Base-by-base conservation (phyloP, 2,113 vertebrate species). In the Marcusenius ussheri region DNA sequence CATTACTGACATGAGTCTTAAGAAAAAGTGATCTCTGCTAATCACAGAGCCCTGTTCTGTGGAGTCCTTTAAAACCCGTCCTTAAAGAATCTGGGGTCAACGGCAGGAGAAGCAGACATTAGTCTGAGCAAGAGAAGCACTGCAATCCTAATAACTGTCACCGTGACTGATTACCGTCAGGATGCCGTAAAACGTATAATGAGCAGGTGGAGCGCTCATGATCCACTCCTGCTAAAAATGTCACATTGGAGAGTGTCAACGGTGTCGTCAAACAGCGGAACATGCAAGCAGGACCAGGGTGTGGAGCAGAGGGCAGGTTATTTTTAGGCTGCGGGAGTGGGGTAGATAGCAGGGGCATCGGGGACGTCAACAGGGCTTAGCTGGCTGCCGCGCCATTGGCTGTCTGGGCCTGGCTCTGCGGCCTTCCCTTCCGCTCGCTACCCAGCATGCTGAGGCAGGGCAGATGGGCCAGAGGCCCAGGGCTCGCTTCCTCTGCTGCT, bases 251-350 rank as follows among this genome's bases (percentile, higher is more conserved):
- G 53, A 1, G 11, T 31, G 13, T 27, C 51, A 85, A 49, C 17
- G 39, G 50, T 47, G 53, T 56, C 8, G 31, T 89, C 51, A 62
- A 2, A 9, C 21, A 0, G 80, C 27, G n/a, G 39, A 56, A 47
- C 45, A 24, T 49, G 53, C 47, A 53, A 84, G 83, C 19, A 10
- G 45, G 80, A 62, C 35, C 6, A 13, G 50, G 50, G 39, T 45
- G 77, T 8, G 62, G 83, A n/a, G 47, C 27, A 13, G 47, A 89
- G 46, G 70, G 70, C 19, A 24, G 51, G 51, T 42, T 89, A 89
- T 89, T 89, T 89, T 85, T 89, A 89, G 77, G 50, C 51, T 58
- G 11, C 2, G 17, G 42, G 5, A 89, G 77, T 56, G 39, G 19
- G 39, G 50, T 13, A 53, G 88, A 74, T 31, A 45, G 88, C 62